Percentiles rank a stretch among this genome's conserved stretches.
Evolutionary conservation across 2,888 invertebrate species (phyloP).

Genomic region (Schrankia costaestrigalis): DNA sequence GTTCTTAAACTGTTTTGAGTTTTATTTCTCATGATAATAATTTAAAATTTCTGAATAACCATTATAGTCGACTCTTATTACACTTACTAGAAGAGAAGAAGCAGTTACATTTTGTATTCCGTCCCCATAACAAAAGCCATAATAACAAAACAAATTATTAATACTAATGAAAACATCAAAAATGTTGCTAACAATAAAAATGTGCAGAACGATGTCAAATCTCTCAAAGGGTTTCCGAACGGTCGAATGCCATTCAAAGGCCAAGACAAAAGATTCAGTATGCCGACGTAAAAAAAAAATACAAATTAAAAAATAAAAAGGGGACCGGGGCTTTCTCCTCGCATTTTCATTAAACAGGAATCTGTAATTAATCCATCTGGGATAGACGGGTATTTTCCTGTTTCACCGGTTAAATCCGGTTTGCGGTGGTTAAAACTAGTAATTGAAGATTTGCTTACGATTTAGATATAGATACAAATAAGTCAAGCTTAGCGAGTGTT

Average conservation of each 20-base stretch:
- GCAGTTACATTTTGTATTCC: no score
- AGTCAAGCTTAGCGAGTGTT: no score
- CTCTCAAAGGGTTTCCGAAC: slow-evolving; percentile 18
- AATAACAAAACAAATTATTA: slow-evolving; percentile 9
- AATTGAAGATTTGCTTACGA: background rate
- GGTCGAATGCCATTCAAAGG: slow-evolving; percentile 17
- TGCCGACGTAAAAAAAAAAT: slow-evolving; percentile 33
- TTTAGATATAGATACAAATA: background rate
- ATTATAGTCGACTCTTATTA: no score
- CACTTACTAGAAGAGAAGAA: no score
- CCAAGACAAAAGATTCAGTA: slow-evolving; percentile 34
- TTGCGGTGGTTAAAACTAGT: slow-evolving; percentile 12
- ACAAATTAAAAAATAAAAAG: slow-evolving; percentile 36
- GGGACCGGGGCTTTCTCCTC: slow-evolving; percentile 32
- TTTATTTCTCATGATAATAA: no score
- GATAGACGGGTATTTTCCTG: slow-evolving; percentile 32
- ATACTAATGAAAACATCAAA: slow-evolving; percentile 7
- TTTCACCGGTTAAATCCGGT: slow-evolving; percentile 25
- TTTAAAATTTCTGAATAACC: no score
- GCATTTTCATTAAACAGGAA: slow-evolving; percentile 34
- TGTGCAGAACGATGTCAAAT: slow-evolving; percentile 24
- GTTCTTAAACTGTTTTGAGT: no score
- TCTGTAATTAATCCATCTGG: slow-evolving; percentile 42
- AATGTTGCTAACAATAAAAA: slow-evolving; percentile 18
- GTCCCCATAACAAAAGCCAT: no score